These are phyloP conservation scores for Phasianus colchicus DNA, from an alignment of 2,113 vertebrate species.

Conservation along the genomic window DNA sequence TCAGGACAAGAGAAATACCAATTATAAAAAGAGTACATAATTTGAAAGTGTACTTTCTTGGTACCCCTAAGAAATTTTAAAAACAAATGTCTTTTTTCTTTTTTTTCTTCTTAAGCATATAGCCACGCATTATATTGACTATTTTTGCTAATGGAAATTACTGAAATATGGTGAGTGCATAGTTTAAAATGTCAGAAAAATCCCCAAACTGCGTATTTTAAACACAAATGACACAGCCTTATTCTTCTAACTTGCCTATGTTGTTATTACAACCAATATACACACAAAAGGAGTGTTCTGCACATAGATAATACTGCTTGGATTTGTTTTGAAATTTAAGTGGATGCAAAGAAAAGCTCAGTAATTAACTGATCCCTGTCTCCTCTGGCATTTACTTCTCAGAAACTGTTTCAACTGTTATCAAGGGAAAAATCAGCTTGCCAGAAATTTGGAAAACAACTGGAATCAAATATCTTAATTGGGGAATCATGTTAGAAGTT, in stretches of 20 bases:
- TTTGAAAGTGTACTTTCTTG: background rate
- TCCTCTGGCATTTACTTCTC: background rate
- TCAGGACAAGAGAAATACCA: constrained; percentile 10
- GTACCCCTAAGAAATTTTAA: background rate
- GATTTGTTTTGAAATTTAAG: background rate
- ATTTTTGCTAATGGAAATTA: background rate
- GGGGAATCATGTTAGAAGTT: background rate
- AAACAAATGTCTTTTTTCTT: background rate
- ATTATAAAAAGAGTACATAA: background rate
- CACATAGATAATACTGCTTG: background rate
- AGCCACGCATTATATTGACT: background rate
- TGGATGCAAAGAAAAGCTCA: background rate
- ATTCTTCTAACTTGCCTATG: background rate
- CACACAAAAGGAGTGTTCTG: background rate
- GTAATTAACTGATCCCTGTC: background rate
- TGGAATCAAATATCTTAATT: background rate
- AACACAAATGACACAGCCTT: background rate
- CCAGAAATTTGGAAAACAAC: background rate
- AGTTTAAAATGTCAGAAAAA: background rate
- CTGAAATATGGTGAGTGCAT: background rate
- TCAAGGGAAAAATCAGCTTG: background rate
- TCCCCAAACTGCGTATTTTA: background rate
- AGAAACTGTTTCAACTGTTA: background rate
- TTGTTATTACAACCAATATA: background rate
- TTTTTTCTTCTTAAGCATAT: background rate